Evolutionary conservation across 1,140 invertebrate genomes (phyloP).

Genomic region (Charaxes varanes): DNA sequence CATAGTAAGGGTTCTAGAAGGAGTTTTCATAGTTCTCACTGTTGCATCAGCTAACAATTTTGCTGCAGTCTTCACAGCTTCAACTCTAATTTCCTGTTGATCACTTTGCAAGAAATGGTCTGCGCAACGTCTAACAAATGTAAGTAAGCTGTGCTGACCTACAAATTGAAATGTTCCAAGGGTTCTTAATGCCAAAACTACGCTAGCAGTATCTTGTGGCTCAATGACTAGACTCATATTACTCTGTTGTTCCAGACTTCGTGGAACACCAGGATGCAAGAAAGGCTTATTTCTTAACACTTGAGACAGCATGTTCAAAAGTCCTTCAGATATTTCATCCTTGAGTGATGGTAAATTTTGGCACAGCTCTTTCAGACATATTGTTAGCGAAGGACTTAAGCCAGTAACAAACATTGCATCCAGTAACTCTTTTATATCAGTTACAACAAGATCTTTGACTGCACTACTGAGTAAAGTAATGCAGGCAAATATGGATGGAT

Average conservation of each 20-base stretch:
- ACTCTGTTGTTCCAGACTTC: slow-evolving; percentile 71
- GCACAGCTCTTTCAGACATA: slow-evolving; percentile 92
- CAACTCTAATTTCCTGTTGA: slow-evolving; percentile 92
- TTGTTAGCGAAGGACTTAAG: slow-evolving; percentile 91
- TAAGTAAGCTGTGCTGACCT: slow-evolving; percentile 92
- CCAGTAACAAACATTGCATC: slow-evolving; percentile 95
- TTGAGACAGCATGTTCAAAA: slow-evolving; percentile 89
- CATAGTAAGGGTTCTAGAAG: slow-evolving; percentile 86
- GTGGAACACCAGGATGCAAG: slow-evolving; percentile 85
- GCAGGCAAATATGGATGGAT: slow-evolving; percentile 95
- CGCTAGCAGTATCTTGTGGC: slow-evolving; percentile 84
- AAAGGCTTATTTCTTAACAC: slow-evolving; percentile 93
- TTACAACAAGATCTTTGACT: slow-evolving; percentile 82
- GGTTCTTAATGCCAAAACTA: slow-evolving; percentile 94
- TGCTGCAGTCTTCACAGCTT: slow-evolving; percentile 95
- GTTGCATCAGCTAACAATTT: slow-evolving; percentile 89
- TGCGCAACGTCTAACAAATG: slow-evolving; percentile 94
- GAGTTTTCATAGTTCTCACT: slow-evolving; percentile 75
- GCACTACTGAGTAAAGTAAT: slow-evolving; percentile 94
- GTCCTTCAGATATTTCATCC: slow-evolving; percentile 92
- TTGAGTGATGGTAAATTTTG: slow-evolving; percentile 91
- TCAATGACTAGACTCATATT: slow-evolving; percentile 66
- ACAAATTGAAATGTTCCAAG: slow-evolving; percentile 98
- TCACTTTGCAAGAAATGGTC: slow-evolving; percentile 95
- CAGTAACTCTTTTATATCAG: slow-evolving; percentile 89